Conservation (phyloP, 2,888 invertebrate genomes). For the Sinodicranocentrus sp. region DNA sequence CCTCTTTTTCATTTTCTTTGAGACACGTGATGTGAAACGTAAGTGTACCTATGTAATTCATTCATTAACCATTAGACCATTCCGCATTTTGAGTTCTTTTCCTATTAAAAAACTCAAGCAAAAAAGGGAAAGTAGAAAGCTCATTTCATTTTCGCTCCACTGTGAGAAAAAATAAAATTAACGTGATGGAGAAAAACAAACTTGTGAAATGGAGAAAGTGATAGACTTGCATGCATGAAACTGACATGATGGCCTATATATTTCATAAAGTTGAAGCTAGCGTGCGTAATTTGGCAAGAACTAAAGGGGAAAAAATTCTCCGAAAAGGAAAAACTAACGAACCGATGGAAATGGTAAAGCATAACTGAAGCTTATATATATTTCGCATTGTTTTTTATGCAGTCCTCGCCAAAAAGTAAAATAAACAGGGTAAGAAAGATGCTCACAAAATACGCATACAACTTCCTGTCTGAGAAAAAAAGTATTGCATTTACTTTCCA, state of each 20-base stretch:
- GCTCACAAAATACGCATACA: no score
- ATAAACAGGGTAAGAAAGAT: not conserved
- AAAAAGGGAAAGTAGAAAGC: constrained; percentile 26
- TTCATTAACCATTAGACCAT: constrained; percentile 57
- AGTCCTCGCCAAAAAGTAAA: not conserved
- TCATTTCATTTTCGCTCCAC: not conserved
- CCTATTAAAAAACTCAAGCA: constrained; percentile 21
- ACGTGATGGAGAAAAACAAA: not conserved
- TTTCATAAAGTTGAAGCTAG: constrained; percentile 59
- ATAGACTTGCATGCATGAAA: constrained; percentile 59
- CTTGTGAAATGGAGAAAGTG: constrained; percentile 44
- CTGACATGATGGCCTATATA: constrained; percentile 68
- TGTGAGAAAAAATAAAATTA: not conserved
- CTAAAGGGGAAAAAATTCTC: not conserved
- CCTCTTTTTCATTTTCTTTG: constrained; percentile 15
- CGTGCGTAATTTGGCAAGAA: constrained; percentile 45
- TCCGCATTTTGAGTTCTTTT: constrained; percentile 25
- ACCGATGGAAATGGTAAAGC: not conserved
- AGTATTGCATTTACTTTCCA: no score
- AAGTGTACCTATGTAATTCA: constrained; percentile 39
- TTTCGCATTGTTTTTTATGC: not conserved
- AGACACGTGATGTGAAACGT: constrained; percentile 6
- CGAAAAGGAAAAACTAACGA: no score
- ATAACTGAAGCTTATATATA: not conserved
- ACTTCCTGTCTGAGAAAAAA: no score